Base-by-base conservation (phyloP, 2,888 invertebrate genomes). In the Sphecodes monilicornis region DNA sequence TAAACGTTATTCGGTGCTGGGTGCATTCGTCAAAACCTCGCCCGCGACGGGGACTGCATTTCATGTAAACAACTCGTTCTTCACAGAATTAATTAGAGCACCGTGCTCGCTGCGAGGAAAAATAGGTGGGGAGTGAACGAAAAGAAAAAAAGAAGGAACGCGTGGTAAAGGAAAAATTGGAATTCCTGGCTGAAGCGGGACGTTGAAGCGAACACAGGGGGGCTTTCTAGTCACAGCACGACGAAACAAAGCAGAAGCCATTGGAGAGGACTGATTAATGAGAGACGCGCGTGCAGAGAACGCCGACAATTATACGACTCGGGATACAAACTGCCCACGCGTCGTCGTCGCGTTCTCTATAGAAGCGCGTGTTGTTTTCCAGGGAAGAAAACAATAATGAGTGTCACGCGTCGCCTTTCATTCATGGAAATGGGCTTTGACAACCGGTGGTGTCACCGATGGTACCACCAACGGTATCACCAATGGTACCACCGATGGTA, bases 211-310 rank as follows among this genome's bases (percentile, higher is more conserved):
- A 18, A 64, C 29, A 64, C 39, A 68, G 68, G 39, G 68, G 68
- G 36, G 39, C 80, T 72, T 82, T 86, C 76, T 75, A 71, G 41
- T 77, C 68, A 36, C 68, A 64, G 79, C 71, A 50, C 74, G 69
- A 32, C 71, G 75, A 72, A 76, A 85, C 86, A 82, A 86, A 75
- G 85, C 78, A 66, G 76, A 29, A 77, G 81, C 77, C 82, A 86
- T 87, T 87, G 84, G 85, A 74, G 85, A 80, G 77, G 80, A 87
- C 86, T 87, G 89, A 89, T 89, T 89, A 89, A 89, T 87, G 89
- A 87, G 84, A 76, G 85, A 76, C 81, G 85, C 80, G 88, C 89
- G 88, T 86, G 89, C 77, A n/a, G 69, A 68, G 81, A 79, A 68
- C 80, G 83, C 43, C 71, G 85, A 82, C 89, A 89, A 89, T 89